Evolutionary conservation across 2,888 invertebrate genomes (phyloP).

Genomic region (Drosophila recens): DNA sequence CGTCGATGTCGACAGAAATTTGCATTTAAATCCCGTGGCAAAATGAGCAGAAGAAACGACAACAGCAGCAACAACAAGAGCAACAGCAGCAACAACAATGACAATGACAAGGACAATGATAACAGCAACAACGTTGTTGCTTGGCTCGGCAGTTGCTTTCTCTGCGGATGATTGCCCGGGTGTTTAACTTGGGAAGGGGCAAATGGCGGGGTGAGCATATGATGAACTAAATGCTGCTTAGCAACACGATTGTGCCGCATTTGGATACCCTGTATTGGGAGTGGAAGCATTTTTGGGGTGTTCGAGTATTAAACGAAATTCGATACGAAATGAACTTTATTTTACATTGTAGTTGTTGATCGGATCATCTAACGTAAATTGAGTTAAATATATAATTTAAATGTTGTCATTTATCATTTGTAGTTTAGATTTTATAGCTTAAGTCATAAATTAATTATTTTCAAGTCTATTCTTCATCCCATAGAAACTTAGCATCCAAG

Average conservation of each 20-base stretch:
- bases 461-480: too few relatives aligned
- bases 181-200: slow-evolving; percentile 19
- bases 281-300: not conserved
- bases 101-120: not conserved
- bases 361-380: too few relatives aligned
- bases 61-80: slow-evolving; percentile 15
- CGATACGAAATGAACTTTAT: not conserved
- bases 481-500: too few relatives aligned
- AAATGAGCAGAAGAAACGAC: slow-evolving; percentile 76
- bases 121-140: slow-evolving; percentile 8
- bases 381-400: too few relatives aligned
- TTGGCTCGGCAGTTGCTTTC: slow-evolving; percentile 16
- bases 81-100: slow-evolving; percentile 2
- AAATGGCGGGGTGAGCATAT: slow-evolving; percentile 41
- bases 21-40: slow-evolving; percentile 79
- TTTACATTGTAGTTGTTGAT: too few relatives aligned
- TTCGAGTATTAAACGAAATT: not conserved
- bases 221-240: slow-evolving; percentile 64
- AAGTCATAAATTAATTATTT: too few relatives aligned
- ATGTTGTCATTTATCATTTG: too few relatives aligned
- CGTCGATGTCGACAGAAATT: slow-evolving; percentile 77
- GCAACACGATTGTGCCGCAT: slow-evolving; percentile 39
- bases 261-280: slow-evolving; percentile 4
- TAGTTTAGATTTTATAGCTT: too few relatives aligned
- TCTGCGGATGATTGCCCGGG: slow-evolving; percentile 44